Percentiles rank a stretch among this genome's conserved stretches.
phyloP scores from a whole-genome alignment of 2,113 vertebrate genomes.

The Cynocephalus volans region DNA sequence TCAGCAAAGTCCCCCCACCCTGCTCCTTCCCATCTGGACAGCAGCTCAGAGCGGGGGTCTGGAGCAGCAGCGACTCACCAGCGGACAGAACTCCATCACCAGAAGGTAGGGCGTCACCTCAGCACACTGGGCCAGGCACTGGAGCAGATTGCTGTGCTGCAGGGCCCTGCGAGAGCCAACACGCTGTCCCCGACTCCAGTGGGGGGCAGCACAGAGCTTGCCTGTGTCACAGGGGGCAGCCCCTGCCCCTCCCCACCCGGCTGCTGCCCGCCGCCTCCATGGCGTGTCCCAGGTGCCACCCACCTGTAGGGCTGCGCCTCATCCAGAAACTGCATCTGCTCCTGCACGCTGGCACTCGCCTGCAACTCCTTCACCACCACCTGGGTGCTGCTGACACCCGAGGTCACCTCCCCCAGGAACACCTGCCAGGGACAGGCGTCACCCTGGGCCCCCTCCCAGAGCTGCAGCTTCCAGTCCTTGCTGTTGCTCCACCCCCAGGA shows the following conservation, averaged over 20 bases:
- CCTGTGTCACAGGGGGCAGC: too few relatives aligned
- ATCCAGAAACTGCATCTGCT: constrained; percentile 97
- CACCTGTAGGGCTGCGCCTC: constrained; percentile 96
- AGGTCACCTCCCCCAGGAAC: constrained; percentile 95
- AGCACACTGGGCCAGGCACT: constrained; percentile 96
- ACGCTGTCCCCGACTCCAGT: background rate
- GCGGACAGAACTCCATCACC: constrained; percentile 98
- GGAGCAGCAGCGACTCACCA: constrained; percentile 91
- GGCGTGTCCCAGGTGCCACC: background rate
- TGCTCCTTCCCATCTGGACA: background rate
- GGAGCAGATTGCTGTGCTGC: constrained; percentile 96
- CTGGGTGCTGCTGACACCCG: constrained; percentile 92
- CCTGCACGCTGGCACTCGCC: constrained; percentile 93
- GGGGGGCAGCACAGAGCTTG: background rate
- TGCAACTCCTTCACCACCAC: constrained; percentile 98
- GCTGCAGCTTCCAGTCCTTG: too few relatives aligned
- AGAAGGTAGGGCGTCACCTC: constrained; percentile 97
- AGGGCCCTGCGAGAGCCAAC: constrained; percentile 89
- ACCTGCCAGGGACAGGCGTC: constrained; percentile 86
- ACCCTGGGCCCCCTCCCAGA: fast-evolving
- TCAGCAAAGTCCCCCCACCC: background rate
- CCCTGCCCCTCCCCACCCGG: fast-evolving
- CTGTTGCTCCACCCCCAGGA: background rate
- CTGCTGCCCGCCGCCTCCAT: too few relatives aligned
- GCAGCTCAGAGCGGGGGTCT: too few relatives aligned